Percentiles rank a stretch among this genome's conserved stretches.
phyloP scores from a whole-genome alignment of 2,888 invertebrate genomes.

The Acheta domesticus region DNA sequence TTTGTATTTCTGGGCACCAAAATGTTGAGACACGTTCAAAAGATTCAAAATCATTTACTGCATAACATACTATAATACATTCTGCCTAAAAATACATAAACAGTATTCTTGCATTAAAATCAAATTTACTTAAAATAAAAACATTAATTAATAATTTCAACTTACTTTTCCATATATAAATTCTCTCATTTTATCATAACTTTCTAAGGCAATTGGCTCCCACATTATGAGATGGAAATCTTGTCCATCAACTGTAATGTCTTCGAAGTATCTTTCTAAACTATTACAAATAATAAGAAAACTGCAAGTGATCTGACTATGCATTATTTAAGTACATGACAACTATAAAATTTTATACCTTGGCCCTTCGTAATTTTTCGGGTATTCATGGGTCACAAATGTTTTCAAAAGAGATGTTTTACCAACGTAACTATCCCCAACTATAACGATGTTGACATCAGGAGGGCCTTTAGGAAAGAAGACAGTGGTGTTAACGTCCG shows the following conservation, averaged over 20 bases:
- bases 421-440: neutral
- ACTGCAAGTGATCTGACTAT: too few species aligned
- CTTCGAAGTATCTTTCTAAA: conserved; percentile 18
- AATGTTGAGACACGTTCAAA: neutral
- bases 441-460: neutral
- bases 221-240: neutral
- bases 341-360: neutral
- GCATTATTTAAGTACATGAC: too few species aligned
- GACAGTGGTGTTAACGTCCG: neutral
- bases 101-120: neutral
- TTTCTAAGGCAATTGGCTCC: neutral
- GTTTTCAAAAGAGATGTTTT: neutral
- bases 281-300: neutral
- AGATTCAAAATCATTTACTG: neutral
- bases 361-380: neutral
- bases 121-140: neutral
- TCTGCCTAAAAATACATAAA: neutral
- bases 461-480: neutral
- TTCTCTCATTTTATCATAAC: neutral
- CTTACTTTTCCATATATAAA: conserved; percentile 1
- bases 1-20: neutral
- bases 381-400: neutral
- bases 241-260: neutral
- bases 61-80: neutral
- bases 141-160: neutral